Conservation (phyloP, 2,888 invertebrate genomes). For the Hesperia comma region DNA sequence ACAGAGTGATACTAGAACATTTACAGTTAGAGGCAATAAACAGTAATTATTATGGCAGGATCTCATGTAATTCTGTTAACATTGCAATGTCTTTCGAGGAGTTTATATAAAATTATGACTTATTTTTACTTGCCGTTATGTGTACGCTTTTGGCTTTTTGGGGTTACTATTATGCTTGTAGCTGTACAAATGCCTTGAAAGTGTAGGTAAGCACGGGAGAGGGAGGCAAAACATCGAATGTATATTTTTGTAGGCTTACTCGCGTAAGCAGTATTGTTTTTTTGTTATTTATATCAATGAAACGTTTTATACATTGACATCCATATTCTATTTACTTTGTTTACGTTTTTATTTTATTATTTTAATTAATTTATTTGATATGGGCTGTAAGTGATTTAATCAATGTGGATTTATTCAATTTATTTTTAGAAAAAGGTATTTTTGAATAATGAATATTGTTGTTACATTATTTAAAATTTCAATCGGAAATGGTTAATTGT, state of each 20-base stretch:
- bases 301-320: constrained; percentile 28
- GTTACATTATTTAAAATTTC: constrained; percentile 12
- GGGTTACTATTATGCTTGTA: constrained; percentile 4
- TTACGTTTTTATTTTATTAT: constrained; percentile 15
- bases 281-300: constrained; percentile 21
- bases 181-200: constrained; percentile 16
- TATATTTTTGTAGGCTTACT: constrained; percentile 55
- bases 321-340: constrained; percentile 12
- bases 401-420: constrained; percentile 15
- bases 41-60: no score
- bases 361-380: constrained; percentile 22
- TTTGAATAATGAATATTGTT: neutral
- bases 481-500: constrained; percentile 11
- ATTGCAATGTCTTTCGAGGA: no score
- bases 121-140: no score
- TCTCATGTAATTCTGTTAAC: no score
- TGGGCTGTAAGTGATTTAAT: constrained; percentile 2
- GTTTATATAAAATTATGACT: no score
- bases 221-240: constrained; percentile 44
- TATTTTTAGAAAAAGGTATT: neutral
- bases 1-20: neutral
- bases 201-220: neutral
- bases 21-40: neutral
- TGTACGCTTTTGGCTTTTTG: neutral
- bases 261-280: constrained; percentile 49